Evolutionary conservation across 2,888 invertebrate genomes (phyloP).

Genomic region (Microchrysa polita): DNA sequence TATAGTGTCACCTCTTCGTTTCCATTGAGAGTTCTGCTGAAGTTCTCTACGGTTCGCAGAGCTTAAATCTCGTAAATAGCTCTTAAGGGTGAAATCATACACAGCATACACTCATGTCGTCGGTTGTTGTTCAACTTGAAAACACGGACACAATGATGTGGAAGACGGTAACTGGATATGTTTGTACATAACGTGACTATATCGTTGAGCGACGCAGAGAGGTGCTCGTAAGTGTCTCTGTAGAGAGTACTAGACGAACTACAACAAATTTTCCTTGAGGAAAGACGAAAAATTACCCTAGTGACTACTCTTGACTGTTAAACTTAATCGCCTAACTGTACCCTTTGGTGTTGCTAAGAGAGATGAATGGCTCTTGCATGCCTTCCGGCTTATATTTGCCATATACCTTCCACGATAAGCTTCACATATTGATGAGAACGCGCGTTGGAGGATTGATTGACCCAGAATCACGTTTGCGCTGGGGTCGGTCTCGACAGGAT

Average conservation of each 20-base stretch:
- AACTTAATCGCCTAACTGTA: not conserved
- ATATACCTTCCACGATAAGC: not conserved
- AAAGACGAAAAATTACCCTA: not conserved
- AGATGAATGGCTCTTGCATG: too few species aligned
- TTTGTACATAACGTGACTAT: too few species aligned
- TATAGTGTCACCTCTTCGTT: not conserved
- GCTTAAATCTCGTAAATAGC: constrained; percentile 30
- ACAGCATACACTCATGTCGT: too few species aligned
- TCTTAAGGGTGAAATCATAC: constrained; percentile 20
- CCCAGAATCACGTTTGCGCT: not conserved
- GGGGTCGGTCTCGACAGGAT: not conserved
- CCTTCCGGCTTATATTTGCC: not conserved
- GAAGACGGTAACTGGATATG: not conserved
- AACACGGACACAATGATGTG: not conserved
- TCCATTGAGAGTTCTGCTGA: too few species aligned
- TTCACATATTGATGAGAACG: constrained; percentile 10
- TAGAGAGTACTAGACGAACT: not conserved
- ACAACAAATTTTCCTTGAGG: constrained; percentile 25
- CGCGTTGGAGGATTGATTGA: not conserved
- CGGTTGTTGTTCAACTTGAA: not conserved
- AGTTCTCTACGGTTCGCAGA: not conserved
- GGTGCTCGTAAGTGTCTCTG: not conserved
- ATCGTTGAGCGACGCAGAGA: too few species aligned
- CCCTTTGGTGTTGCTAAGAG: not conserved
- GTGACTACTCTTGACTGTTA: not conserved